phyloP scores from a whole-genome alignment of 2,888 invertebrate genomes.

The Pterostichus niger region DNA sequence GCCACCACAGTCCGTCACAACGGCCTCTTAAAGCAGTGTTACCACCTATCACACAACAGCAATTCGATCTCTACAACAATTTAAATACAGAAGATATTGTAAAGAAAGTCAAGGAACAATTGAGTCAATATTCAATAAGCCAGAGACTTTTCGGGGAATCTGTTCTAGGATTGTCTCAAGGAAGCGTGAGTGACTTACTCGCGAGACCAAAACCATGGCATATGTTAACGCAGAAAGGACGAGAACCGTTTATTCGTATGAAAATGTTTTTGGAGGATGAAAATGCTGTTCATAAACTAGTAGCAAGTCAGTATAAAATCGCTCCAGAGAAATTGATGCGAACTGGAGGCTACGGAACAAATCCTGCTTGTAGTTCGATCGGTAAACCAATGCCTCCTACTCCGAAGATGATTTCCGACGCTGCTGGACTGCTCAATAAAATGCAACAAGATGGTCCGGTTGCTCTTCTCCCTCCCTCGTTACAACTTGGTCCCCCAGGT shows the following conservation, averaged over 20 bases:
- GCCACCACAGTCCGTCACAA: conserved; percentile 90
- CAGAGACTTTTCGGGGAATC: conserved; percentile 99
- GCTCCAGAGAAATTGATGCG: conserved; percentile 98
- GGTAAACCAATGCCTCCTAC: conserved; percentile 89
- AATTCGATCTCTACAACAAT: conserved; percentile 98
- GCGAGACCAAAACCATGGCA: conserved; percentile 99
- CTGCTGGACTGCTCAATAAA: conserved; percentile 81
- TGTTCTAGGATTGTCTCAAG: conserved; percentile 97
- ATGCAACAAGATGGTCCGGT: conserved; percentile 84
- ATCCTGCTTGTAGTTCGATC: conserved; percentile 79
- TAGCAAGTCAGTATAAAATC: conserved; percentile 98
- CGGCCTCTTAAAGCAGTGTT: conserved; percentile 97
- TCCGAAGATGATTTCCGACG: conserved; percentile 88
- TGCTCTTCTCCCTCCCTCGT: conserved; percentile 79
- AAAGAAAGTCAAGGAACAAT: conserved; percentile 95
- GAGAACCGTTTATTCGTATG: conserved; percentile 98
- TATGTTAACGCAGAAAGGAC: conserved; percentile 97
- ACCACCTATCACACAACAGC: conserved; percentile 98
- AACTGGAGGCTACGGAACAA: conserved; percentile 94
- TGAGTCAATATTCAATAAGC: conserved; percentile 97
- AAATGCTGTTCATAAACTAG: conserved; percentile 95
- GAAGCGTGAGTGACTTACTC: conserved; percentile 97
- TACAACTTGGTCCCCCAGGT: conserved; percentile 79
- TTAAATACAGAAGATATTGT: conserved; percentile 99
- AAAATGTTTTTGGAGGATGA: conserved; percentile 98